Percentiles rank a stretch among this genome's conserved stretches.
These are phyloP conservation scores for Drosophila nr. perissopoda DNA, from an alignment of 2,888 invertebrate genomes.

Conservation along the genomic window DNA sequence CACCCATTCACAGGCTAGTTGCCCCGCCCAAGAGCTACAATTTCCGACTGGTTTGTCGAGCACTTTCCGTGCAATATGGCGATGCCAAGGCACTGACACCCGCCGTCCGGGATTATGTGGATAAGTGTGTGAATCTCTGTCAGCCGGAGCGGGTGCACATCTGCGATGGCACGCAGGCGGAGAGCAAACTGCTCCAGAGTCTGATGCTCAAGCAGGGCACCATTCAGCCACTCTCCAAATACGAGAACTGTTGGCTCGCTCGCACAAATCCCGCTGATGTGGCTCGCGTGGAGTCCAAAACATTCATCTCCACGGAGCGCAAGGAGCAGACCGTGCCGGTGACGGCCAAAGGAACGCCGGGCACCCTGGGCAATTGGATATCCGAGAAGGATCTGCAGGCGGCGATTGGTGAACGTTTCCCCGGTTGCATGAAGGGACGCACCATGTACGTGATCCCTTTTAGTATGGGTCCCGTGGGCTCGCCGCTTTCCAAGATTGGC, in stretches of 20 bases:
- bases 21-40: constrained; percentile 47
- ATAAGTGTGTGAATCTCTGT: constrained; percentile 92
- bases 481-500: constrained; percentile 98
- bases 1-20: neutral
- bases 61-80: constrained; percentile 83
- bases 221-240: constrained; percentile 92
- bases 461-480: constrained; percentile 99
- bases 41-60: constrained; percentile 68
- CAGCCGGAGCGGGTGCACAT: constrained; percentile 94
- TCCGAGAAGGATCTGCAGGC: constrained; percentile 92
- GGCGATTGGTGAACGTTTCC: constrained; percentile 93
- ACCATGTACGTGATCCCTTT: constrained; percentile 99
- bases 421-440: constrained; percentile 94
- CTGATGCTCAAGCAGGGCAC: constrained; percentile 92
- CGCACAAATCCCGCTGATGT: constrained; percentile 99
- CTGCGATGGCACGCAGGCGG: constrained; percentile 95
- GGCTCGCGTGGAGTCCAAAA: constrained; percentile 97
- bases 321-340: constrained; percentile 93
- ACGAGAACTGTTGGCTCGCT: constrained; percentile 97
- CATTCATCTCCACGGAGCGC: constrained; percentile 95
- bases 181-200: constrained; percentile 90
- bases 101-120: constrained; percentile 88
- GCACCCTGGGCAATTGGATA: constrained; percentile 97
- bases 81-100: constrained; percentile 85
- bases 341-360: constrained; percentile 91